These are phyloP conservation scores for Melopsittacus undulatus DNA, from an alignment of 2,797 vertebrate genomes.

Conservation along the genomic window DNA sequence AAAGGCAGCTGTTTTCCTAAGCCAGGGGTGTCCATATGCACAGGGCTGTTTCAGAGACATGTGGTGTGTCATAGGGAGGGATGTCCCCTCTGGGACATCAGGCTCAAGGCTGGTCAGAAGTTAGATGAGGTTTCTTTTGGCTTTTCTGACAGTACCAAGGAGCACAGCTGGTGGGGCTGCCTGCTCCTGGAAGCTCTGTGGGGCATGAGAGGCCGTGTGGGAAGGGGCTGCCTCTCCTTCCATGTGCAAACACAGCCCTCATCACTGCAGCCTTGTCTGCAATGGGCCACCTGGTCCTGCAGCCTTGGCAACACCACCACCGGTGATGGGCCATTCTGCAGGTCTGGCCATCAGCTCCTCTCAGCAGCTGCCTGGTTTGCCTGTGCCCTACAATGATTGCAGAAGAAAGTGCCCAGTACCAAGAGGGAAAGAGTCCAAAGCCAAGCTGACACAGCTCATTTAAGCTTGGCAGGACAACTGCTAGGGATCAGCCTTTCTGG, in stretches of 20 bases:
- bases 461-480: conserved; percentile 23
- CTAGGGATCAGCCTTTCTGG: not conserved
- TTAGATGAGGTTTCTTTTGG: not conserved
- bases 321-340: not conserved
- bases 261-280: not conserved
- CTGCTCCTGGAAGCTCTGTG: not conserved
- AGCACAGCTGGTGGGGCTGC: not conserved
- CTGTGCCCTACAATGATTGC: not conserved
- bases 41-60: not conserved
- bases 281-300: not conserved
- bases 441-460: conserved; percentile 32
- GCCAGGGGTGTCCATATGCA: not conserved
- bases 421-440: not conserved
- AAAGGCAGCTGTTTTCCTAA: not conserved
- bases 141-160: not conserved
- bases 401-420: not conserved
- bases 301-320: not conserved
- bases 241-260: not conserved
- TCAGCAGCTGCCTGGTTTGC: not conserved
- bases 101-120: not conserved
- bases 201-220: rapidly evolving
- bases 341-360: not conserved
- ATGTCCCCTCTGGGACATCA: not conserved
- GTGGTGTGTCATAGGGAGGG: not conserved
- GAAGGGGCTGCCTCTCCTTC: not conserved